These are phyloP conservation scores for Bungarus multicinctus DNA, from an alignment of 2,113 vertebrate genomes.

Conservation along the genomic window DNA sequence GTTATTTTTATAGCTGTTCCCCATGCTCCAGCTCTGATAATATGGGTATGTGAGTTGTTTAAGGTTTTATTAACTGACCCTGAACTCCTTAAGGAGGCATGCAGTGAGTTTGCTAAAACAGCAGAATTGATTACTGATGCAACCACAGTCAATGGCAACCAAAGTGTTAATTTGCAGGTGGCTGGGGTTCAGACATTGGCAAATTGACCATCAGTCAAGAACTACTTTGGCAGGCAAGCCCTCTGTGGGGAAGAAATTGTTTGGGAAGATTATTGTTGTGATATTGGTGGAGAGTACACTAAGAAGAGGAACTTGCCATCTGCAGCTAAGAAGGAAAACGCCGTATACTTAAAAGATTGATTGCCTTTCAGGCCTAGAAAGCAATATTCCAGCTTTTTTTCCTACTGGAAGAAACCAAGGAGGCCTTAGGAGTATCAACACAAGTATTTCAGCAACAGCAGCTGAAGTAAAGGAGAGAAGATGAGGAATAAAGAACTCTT, in stretches of 20 bases:
- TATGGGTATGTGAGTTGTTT: neutral
- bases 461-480: neutral
- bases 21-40: neutral
- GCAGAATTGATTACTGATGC: neutral
- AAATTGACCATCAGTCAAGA: neutral
- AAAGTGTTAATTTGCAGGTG: neutral
- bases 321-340: neutral
- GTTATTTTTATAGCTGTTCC: neutral
- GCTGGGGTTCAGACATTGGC: neutral
- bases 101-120: neutral
- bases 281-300: neutral
- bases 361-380: neutral
- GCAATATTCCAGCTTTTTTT: neutral
- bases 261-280: neutral
- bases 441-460: neutral
- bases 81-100: neutral
- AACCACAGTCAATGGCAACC: neutral
- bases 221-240: neutral
- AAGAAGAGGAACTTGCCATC: neutral
- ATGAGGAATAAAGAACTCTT: neutral
- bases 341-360: neutral
- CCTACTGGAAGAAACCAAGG: neutral
- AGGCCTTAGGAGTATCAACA: neutral
- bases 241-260: too few species aligned
- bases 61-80: neutral